phyloP scores from a whole-genome alignment of 2,113 vertebrate genomes.

The Oncorhynchus tshawytscha region DNA sequence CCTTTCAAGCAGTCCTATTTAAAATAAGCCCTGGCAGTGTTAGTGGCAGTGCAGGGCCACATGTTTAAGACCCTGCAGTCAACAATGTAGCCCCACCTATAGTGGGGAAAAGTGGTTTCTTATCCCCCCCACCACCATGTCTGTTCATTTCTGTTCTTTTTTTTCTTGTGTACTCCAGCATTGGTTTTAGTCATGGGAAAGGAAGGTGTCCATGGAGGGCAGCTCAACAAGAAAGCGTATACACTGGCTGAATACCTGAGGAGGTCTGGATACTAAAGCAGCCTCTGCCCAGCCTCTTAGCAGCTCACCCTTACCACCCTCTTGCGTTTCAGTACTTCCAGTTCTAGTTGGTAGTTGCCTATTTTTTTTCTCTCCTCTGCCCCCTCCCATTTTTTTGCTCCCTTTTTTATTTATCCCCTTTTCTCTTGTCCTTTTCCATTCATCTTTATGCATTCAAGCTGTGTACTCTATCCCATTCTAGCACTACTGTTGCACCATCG shows the following conservation, averaged over 20 bases:
- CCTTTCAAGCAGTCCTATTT: conserved; percentile 65
- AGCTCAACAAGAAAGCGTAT: conserved; percentile 89
- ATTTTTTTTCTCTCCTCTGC: conserved; percentile 47
- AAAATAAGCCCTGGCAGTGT: conserved; percentile 77
- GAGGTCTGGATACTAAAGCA: conserved; percentile 87
- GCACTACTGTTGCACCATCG: conserved; percentile 76
- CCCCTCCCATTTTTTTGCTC: conserved; percentile 31
- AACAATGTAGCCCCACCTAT: conserved; percentile 78
- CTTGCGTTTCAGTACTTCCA: conserved; percentile 58
- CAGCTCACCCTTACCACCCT: conserved; percentile 75
- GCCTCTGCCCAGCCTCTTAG: conserved; percentile 87
- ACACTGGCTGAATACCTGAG: conserved; percentile 87
- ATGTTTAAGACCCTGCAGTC: conserved; percentile 78
- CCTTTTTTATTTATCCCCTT: conserved; percentile 47
- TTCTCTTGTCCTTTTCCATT: conserved; percentile 46
- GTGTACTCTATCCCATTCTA: conserved; percentile 70
- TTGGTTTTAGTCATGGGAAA: conserved; percentile 96
- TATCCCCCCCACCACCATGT: conserved; percentile 39
- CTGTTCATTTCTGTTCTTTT: conserved; percentile 69
- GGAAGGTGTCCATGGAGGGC: conserved; percentile 90
- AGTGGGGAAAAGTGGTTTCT: conserved; percentile 66
- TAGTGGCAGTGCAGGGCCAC: conserved; percentile 86
- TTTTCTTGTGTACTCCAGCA: conserved; percentile 92
- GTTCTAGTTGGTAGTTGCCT: conserved; percentile 73
- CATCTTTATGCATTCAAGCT: conserved; percentile 67